Evolutionary conservation across 2,113 vertebrate genomes (phyloP).

Genomic region (Lichenostomus cassidix): DNA sequence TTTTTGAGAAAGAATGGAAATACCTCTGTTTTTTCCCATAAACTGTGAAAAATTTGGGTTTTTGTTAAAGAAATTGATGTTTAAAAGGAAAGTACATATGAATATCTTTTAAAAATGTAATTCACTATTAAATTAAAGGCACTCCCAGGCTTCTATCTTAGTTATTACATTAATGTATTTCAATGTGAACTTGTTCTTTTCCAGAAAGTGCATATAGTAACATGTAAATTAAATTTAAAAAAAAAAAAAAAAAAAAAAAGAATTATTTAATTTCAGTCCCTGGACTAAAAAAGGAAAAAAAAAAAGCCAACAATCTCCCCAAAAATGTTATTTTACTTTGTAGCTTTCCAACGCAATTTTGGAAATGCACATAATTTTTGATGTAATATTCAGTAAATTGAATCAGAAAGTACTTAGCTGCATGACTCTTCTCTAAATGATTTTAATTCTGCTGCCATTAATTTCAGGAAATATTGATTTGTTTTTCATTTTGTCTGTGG

Average conservation of each 20-base stretch:
- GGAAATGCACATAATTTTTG: neutral
- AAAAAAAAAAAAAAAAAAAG: too few species aligned
- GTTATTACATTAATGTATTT: neutral
- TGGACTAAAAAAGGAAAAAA: neutral
- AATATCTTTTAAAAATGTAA: neutral
- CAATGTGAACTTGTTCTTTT: neutral
- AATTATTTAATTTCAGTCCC: neutral
- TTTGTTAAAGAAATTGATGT: neutral
- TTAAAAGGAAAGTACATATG: neutral
- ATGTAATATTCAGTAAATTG: neutral
- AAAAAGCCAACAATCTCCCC: fast-evolving
- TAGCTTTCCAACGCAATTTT: neutral
- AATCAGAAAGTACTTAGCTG: neutral
- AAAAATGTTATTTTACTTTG: neutral
- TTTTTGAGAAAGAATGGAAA: neutral
- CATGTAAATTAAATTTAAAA: neutral
- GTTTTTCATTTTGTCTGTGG: neutral
- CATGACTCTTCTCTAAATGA: neutral
- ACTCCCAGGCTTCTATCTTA: neutral
- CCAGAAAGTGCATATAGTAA: neutral
- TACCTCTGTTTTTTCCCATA: neutral
- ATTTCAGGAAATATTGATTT: neutral
- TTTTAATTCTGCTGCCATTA: neutral
- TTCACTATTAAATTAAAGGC: neutral
- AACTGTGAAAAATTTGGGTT: neutral